Percentiles rank a stretch among this genome's conserved stretches.
Conservation (phyloP, 2,888 invertebrate genomes). For the Oscheius sp. region DNA sequence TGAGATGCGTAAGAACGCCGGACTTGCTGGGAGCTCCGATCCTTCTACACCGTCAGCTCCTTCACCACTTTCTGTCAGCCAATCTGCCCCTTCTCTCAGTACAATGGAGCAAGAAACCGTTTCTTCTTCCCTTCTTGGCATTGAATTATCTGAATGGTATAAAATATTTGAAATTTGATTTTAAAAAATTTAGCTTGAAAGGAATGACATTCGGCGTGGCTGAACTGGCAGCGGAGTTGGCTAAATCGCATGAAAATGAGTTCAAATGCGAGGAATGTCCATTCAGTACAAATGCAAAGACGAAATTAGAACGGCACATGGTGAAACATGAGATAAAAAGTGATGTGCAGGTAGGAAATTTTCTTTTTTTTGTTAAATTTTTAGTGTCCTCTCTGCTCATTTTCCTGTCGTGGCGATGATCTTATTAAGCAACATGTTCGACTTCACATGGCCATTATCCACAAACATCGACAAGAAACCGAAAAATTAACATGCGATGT, state of each 20-base stretch:
- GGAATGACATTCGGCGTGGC: background rate
- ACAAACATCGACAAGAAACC: slow-evolving; percentile 7
- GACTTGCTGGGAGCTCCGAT: background rate
- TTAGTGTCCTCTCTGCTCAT: slow-evolving; percentile 39
- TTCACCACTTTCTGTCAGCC: background rate
- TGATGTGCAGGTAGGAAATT: slow-evolving; percentile 25
- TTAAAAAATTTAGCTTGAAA: background rate
- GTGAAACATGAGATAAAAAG: slow-evolving; percentile 17
- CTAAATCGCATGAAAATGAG: background rate
- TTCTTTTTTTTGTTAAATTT: background rate
- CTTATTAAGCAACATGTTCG: slow-evolving; percentile 36
- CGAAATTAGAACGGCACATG: slow-evolving; percentile 23
- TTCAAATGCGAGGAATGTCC: slow-evolving; percentile 32
- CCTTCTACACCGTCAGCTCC: slow-evolving; percentile 4
- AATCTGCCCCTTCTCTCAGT: slow-evolving; percentile 7
- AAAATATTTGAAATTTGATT: background rate
- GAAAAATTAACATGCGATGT: background rate
- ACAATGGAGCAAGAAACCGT: background rate
- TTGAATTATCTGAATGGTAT: slow-evolving; percentile 11
- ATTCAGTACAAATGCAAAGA: slow-evolving; percentile 6
- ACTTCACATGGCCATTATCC: slow-evolving; percentile 32
- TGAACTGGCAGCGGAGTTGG: slow-evolving; percentile 7
- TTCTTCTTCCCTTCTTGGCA: background rate
- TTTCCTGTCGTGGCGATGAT: slow-evolving; percentile 36
- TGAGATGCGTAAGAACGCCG: background rate